Percentiles rank a stretch among this genome's conserved stretches.
These are phyloP conservation scores for Aphelenchoides fujianensis DNA, from an alignment of 1,140 invertebrate genomes.

Conservation along the genomic window DNA sequence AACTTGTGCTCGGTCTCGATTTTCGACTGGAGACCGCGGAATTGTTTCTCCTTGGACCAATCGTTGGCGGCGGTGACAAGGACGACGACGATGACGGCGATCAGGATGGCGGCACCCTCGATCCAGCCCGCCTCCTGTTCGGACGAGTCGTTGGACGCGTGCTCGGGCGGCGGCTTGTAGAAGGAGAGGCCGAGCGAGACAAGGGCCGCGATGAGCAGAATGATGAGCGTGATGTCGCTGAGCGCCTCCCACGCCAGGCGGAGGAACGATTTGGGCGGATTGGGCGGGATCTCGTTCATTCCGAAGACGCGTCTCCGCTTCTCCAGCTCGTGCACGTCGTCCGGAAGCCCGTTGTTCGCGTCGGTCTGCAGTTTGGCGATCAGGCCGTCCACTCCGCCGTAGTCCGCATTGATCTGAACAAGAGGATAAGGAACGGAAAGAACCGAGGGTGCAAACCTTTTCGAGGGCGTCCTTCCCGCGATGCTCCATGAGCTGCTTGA, in stretches of 20 bases:
- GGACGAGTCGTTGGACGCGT: constrained; percentile 26
- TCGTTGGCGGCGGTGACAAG: constrained; percentile 62
- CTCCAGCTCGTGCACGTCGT: constrained; percentile 78
- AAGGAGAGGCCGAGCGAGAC: constrained; percentile 89
- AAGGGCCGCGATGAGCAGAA: constrained; percentile 68
- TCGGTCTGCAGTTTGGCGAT: constrained; percentile 88
- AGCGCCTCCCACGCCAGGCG: constrained; percentile 97
- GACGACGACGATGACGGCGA: constrained; percentile 61
- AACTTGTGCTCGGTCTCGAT: constrained; percentile 99
- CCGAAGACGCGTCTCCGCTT: constrained; percentile 88
- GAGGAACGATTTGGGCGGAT: constrained; percentile 96
- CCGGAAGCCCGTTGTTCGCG: constrained; percentile 80
- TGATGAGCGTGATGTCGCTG: constrained; percentile 96
- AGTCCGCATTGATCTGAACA: constrained; percentile 56
- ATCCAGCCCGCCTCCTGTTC: constrained; percentile 60
- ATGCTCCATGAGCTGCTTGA: constrained; percentile 45
- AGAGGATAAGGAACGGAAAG: not conserved
- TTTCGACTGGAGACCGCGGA: constrained; percentile 76
- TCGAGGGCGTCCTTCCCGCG: constrained; percentile 46
- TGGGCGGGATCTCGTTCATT: constrained; percentile 95
- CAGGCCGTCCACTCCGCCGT: constrained; percentile 74
- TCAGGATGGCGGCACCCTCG: constrained; percentile 60
- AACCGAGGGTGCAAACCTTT: constrained; percentile 28
- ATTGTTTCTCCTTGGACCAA: constrained; percentile 62
- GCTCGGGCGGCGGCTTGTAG: constrained; percentile 71